These are phyloP conservation scores for Spondyliosoma cantharus DNA, from an alignment of 2,797 vertebrate genomes.

Conservation along the genomic window DNA sequence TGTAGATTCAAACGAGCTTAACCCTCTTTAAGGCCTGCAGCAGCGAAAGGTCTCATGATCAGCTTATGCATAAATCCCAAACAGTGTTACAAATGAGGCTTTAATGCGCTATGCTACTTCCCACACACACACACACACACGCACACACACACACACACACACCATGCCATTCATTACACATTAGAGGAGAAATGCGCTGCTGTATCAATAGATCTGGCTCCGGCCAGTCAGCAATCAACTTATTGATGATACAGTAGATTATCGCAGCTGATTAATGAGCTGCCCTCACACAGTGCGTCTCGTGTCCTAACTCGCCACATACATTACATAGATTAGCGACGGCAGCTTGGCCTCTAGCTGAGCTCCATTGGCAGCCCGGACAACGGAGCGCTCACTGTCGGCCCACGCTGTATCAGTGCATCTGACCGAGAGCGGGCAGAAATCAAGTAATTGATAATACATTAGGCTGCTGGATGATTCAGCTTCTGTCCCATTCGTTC, in stretches of 20 bases:
- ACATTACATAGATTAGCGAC: conserved; percentile 42
- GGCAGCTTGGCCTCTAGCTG: conserved; percentile 27
- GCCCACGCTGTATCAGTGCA: conserved; percentile 36
- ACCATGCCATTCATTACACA: conserved; percentile 11
- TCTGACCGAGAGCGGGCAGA: conserved; percentile 35
- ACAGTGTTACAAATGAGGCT: not conserved
- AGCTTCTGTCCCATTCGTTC: conserved; percentile 39
- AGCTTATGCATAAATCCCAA: not conserved
- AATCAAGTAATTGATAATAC: conserved; percentile 69
- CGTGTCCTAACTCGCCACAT: conserved; percentile 29
- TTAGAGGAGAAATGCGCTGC: conserved; percentile 7
- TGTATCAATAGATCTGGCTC: conserved; percentile 30
- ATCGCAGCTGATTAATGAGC: conserved; percentile 56
- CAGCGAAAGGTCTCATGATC: not conserved
- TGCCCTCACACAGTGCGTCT: conserved; percentile 26
- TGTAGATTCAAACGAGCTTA: not conserved
- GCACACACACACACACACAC: conserved; percentile 8
- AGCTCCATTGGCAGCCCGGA: conserved; percentile 54
- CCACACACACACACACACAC: not conserved
- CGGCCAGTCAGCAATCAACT: conserved; percentile 27
- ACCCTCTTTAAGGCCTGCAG: not conserved
- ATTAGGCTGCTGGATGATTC: conserved; percentile 48
- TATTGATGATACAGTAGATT: conserved; percentile 64
- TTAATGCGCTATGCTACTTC: not conserved
- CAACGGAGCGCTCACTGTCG: conserved; percentile 54